phyloP scores from a whole-genome alignment of 2,113 vertebrate genomes.

The Buteo buteo region DNA sequence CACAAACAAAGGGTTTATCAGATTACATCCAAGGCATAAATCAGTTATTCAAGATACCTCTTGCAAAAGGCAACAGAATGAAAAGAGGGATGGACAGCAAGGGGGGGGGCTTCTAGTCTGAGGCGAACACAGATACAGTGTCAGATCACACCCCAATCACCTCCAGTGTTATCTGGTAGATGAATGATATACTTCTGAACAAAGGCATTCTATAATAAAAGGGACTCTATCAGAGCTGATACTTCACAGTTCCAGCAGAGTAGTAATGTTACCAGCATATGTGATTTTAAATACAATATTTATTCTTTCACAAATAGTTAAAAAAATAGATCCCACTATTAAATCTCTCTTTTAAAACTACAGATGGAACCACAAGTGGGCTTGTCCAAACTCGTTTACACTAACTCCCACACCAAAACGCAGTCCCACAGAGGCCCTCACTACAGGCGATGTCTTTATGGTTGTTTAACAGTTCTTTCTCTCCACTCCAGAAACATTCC shows the following conservation, averaged over 20 bases:
- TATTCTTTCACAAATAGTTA: background rate
- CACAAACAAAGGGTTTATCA: background rate
- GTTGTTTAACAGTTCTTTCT: background rate
- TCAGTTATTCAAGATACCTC: background rate
- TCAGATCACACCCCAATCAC: background rate
- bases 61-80: background rate
- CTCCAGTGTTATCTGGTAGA: rapidly evolving
- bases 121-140: background rate
- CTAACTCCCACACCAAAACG: background rate
- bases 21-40: background rate
- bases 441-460: background rate
- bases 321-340: background rate
- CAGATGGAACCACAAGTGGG: constrained; percentile 7
- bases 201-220: background rate
- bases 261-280: background rate
- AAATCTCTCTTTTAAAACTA: constrained; percentile 8
- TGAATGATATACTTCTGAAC: background rate
- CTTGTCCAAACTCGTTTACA: background rate
- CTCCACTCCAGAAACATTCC: background rate
- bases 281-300: background rate
- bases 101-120: background rate
- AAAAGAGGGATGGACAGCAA: background rate
- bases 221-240: background rate
- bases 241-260: background rate
- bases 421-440: background rate